Evolutionary conservation across 2,797 vertebrate species (phyloP).

Genomic region (Helostoma temminkii): DNA sequence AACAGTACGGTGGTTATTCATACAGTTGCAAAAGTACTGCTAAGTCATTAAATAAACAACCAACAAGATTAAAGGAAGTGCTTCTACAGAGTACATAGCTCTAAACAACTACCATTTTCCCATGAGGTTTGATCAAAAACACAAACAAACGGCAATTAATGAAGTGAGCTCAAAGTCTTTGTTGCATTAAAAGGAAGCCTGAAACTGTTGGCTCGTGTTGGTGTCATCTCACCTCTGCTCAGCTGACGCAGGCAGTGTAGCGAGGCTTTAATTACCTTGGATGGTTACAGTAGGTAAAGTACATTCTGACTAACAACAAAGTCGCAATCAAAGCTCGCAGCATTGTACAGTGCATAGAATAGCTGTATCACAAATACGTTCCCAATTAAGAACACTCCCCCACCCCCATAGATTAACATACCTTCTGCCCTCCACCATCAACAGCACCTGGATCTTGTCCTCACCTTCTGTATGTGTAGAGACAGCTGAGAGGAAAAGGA

Average conservation of each 20-base stretch:
- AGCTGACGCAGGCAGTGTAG: slow-evolving; percentile 27
- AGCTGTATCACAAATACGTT: slow-evolving; percentile 26
- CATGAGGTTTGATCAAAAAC: slow-evolving; percentile 61
- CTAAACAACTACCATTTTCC: slow-evolving; percentile 52
- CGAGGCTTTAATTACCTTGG: slow-evolving; percentile 59
- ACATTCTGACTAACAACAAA: slow-evolving; percentile 63
- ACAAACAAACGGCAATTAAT: slow-evolving; percentile 68
- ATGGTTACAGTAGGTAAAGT: slow-evolving; percentile 59
- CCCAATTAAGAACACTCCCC: slow-evolving; percentile 50
- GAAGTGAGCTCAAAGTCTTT: slow-evolving; percentile 47
- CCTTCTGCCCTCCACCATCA: slow-evolving; percentile 96
- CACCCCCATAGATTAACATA: slow-evolving; percentile 65
- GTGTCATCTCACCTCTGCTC: slow-evolving; percentile 31
- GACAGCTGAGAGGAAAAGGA: slow-evolving; percentile 81
- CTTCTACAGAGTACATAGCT: slow-evolving; percentile 35
- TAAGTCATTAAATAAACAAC: slow-evolving; percentile 58
- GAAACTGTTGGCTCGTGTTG: slow-evolving; percentile 28
- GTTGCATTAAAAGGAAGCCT: slow-evolving; percentile 36
- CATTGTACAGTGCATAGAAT: slow-evolving; percentile 50
- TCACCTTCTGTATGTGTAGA: slow-evolving; percentile 90
- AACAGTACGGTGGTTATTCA: slow-evolving; percentile 6
- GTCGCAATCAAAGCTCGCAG: slow-evolving; percentile 49
- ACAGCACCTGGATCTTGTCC: slow-evolving; percentile 91
- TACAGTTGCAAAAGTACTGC: slow-evolving; percentile 31
- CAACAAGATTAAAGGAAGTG: slow-evolving; percentile 59